Conservation (phyloP, 2,113 vertebrate species). For the Scolopax mira region DNA sequence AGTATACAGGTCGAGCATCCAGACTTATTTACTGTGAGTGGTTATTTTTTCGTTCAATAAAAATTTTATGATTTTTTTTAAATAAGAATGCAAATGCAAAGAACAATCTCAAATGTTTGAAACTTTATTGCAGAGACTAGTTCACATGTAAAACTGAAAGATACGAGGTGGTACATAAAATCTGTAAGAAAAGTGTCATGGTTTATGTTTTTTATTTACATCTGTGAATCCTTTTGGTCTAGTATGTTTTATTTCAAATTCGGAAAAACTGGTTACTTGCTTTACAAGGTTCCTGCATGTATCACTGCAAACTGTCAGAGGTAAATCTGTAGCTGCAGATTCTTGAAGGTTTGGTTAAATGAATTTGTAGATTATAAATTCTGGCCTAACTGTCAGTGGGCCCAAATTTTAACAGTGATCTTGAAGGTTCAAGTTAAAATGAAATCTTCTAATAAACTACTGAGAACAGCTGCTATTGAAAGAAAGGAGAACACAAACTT, state of each 20-base stretch:
- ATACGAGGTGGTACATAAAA: conserved; percentile 2
- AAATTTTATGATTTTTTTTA: neutral
- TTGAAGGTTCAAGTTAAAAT: neutral
- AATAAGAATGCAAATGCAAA: conserved; percentile 6
- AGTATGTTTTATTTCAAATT: neutral
- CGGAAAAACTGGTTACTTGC: neutral
- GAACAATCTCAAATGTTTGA: conserved; percentile 29
- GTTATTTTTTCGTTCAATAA: neutral
- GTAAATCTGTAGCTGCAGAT: neutral
- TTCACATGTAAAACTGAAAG: conserved; percentile 36
- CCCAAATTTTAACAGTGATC: neutral
- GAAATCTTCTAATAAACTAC: neutral
- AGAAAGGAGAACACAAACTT: neutral
- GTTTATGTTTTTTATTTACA: conserved; percentile 29
- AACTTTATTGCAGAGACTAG: conserved; percentile 16
- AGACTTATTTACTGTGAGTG: neutral
- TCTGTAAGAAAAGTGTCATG: conserved; percentile 18
- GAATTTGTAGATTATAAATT: neutral
- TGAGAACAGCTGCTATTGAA: neutral
- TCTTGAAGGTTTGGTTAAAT: neutral
- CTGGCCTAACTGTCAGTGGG: neutral
- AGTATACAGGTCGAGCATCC: neutral
- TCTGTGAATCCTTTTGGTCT: neutral
- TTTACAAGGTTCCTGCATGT: neutral
- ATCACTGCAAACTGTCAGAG: neutral